A percentile compares a stretch with the other conserved stretches of the same genome.
Conservation (phyloP, 2,888 invertebrate species). For the Oxyscelio sp. region DNA sequence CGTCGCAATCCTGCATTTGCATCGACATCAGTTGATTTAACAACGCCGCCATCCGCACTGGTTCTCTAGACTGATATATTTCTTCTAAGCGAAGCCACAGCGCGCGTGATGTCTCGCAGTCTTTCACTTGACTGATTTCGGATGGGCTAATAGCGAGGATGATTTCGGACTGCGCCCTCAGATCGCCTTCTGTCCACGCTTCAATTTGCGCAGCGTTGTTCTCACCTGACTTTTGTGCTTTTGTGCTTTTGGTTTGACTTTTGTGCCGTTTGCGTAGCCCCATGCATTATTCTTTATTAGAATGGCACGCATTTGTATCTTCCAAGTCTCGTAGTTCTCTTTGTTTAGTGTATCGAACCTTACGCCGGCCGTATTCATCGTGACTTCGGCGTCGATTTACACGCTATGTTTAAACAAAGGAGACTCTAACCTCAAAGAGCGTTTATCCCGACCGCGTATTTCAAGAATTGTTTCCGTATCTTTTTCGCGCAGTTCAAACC, state of each 20-base stretch:
- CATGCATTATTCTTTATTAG: slow-evolving; percentile 14
- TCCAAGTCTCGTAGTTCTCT: slow-evolving; percentile 14
- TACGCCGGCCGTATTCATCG: slow-evolving; percentile 6
- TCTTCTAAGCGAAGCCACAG: neutral
- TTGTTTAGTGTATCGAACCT: slow-evolving; percentile 14
- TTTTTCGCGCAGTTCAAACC: too few species aligned
- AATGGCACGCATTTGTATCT: slow-evolving; percentile 15
- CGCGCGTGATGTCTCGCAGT: neutral
- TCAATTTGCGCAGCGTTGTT: neutral
- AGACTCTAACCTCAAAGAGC: too few species aligned
- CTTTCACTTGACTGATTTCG: neutral
- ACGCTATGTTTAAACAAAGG: neutral
- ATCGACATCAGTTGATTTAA: neutral
- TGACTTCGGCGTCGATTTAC: neutral
- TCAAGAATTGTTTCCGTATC: too few species aligned
- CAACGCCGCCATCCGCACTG: neutral
- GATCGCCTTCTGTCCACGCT: slow-evolving; percentile 5
- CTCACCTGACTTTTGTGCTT: too few species aligned
- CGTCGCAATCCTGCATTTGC: neutral
- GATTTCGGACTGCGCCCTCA: neutral
- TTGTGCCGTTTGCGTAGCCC: slow-evolving; percentile 7
- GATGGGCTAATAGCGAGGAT: neutral
- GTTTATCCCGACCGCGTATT: too few species aligned
- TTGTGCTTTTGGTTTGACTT: neutral
- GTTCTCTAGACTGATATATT: neutral